A percentile compares a stretch with the other conserved stretches of the same genome.
Evolutionary conservation across 1,140 invertebrate species (phyloP).

Genomic region (Prorops nasuta): DNA sequence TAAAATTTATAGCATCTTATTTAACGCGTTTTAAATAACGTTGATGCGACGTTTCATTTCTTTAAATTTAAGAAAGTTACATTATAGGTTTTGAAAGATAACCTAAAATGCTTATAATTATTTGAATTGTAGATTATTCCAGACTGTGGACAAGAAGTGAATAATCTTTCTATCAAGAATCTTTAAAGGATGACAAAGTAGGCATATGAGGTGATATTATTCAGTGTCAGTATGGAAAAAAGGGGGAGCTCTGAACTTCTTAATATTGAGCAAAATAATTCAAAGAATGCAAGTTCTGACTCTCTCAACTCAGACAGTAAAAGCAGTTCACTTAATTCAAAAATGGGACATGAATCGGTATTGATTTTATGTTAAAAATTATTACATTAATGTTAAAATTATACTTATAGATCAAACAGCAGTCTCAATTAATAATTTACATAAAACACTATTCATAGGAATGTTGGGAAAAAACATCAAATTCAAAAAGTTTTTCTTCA

Average conservation of each 20-base stretch:
- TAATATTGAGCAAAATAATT: constrained; percentile 55
- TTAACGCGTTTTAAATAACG: not conserved
- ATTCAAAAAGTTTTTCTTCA: constrained; percentile 63
- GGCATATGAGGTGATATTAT: not conserved
- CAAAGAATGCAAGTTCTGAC: constrained; percentile 73
- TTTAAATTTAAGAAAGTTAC: not conserved
- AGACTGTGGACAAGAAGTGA: not conserved
- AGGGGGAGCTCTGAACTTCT: constrained; percentile 56
- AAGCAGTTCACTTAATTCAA: constrained; percentile 80
- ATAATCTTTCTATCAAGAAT: not conserved
- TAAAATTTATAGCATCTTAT: not conserved
- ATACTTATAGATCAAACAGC: constrained; percentile 35
- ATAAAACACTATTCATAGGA: constrained; percentile 36
- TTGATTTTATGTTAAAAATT: constrained; percentile 32
- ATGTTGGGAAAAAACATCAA: constrained; percentile 59
- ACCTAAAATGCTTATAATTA: constrained; percentile 3
- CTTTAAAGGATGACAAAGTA: not conserved
- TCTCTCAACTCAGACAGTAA: constrained; percentile 79
- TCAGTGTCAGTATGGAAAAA: constrained; percentile 50
- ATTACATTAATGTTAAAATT: constrained; percentile 40
- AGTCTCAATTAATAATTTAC: constrained; percentile 29
- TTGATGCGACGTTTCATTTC: not conserved
- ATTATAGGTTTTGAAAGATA: constrained; percentile 6
- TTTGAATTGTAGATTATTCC: not conserved
- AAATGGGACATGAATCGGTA: constrained; percentile 75